Evolutionary conservation across 2,888 invertebrate species (phyloP), one percentile per base, ranked within the genome.

Genomic region (Stramonita haemastoma): DNA sequence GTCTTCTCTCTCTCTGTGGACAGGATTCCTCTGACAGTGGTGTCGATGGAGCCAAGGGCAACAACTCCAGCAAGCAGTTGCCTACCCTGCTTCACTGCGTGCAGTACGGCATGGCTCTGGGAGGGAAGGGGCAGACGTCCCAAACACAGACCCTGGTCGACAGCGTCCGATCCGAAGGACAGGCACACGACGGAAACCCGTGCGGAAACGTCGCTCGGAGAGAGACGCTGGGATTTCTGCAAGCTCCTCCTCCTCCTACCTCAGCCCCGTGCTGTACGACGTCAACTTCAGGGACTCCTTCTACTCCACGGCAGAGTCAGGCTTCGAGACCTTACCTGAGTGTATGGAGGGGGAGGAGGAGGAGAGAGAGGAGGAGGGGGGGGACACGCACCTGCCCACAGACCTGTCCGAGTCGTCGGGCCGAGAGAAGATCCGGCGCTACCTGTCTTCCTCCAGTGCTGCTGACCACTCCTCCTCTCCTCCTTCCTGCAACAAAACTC

Each of bases 331-430:
- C n/a, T 86, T 91, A 81, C 91, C 91, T 0, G 91, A 90, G 34
- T 88, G 89, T 32, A 88, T 90, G 60, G 91, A 92, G 17, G 90
- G 90, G 36, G 83, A 87, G 5, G 77, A 86, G 22, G 89, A 66
- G 32, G 70, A 81, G 32, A n/a, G n/a, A n/a, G n/a, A n/a, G n/a
- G n/a, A n/a, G n/a, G n/a, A n/a, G n/a, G n/a, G 36, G 29, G 85
- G 73, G 60, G 73, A 90, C 26, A 88, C 92, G 29, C 94, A 94
- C 19, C 89, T 94, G n/a, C 93, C 93, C 83, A 94, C 93, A n/a
- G 94, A 94, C 90, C 93, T 93, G 87, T 94, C 94, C 90, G 93
- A 94, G 5, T 91, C 91, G 13, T 94, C 95, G n/a, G 89, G 94
- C 89, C 92, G 92, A 86, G 94, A 95, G 89, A 93, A 93, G 73